Evolutionary conservation across 2,888 invertebrate species (phyloP).

Genomic region (Rugalucina vietnamica): DNA sequence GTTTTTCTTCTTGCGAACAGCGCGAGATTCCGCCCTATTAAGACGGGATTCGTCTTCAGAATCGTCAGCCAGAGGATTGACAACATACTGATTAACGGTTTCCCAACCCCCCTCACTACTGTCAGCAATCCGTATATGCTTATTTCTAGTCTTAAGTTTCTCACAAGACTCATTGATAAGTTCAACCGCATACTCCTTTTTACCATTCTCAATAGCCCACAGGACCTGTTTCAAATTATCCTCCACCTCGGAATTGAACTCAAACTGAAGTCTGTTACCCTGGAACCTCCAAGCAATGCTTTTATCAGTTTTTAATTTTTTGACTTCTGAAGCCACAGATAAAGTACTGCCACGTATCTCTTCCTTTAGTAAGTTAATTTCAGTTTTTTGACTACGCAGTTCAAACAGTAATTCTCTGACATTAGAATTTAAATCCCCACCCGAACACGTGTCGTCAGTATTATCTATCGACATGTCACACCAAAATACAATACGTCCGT

Average conservation of each 20-base stretch:
- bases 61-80: conserved; percentile 34
- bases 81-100: neutral
- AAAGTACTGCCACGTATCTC: neutral
- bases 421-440: too few relatives aligned
- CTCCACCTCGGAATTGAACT: neutral
- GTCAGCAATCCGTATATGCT: conserved; percentile 28
- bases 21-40: neutral
- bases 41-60: conserved; percentile 6
- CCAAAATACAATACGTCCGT: too few relatives aligned
- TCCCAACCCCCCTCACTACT: neutral
- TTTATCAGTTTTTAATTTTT: neutral
- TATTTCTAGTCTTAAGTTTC: neutral
- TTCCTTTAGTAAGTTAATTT: neutral
- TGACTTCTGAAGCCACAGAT: neutral
- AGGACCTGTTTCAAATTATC: neutral
- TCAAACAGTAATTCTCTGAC: neutral
- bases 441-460: too few relatives aligned
- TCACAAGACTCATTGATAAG: neutral
- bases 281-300: neutral
- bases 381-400: neutral
- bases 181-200: neutral
- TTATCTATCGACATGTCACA: too few relatives aligned
- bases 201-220: neutral
- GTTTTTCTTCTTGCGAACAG: neutral
- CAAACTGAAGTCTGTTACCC: neutral